phyloP scores from a whole-genome alignment of 2,888 invertebrate species.

The Chamaedrilus cognettii region DNA sequence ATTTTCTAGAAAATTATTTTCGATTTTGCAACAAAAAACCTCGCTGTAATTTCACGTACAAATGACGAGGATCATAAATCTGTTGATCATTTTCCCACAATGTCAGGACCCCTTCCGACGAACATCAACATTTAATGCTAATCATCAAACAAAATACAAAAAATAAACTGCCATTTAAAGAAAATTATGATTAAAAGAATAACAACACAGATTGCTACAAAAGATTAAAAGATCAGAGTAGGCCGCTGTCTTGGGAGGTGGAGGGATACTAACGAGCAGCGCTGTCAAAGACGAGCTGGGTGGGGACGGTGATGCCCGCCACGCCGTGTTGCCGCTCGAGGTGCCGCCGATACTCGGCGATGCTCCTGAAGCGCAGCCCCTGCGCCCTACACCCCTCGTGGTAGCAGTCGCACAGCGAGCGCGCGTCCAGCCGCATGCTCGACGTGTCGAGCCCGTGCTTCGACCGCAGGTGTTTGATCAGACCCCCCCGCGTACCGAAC shows the following conservation, averaged over 20 bases:
- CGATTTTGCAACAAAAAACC: no score
- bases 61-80: no score
- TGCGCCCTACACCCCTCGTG: background rate
- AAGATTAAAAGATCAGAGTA: background rate
- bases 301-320: background rate
- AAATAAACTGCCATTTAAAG: no score
- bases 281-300: background rate
- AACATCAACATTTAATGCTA: no score
- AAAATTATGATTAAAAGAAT: no score
- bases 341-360: background rate
- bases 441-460: background rate
- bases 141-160: no score
- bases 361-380: background rate
- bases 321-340: background rate
- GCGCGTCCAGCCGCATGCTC: background rate
- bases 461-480: background rate
- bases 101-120: no score
- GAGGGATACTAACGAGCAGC: background rate
- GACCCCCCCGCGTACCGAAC: background rate
- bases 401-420: background rate
- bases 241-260: background rate
- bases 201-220: no score
- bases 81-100: no score
- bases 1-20: no score
- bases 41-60: no score